A percentile compares a stretch with the other conserved stretches of the same genome.
These are phyloP conservation scores for Rafetus swinhoei DNA, from an alignment of 2,113 vertebrate species.

Conservation along the genomic window DNA sequence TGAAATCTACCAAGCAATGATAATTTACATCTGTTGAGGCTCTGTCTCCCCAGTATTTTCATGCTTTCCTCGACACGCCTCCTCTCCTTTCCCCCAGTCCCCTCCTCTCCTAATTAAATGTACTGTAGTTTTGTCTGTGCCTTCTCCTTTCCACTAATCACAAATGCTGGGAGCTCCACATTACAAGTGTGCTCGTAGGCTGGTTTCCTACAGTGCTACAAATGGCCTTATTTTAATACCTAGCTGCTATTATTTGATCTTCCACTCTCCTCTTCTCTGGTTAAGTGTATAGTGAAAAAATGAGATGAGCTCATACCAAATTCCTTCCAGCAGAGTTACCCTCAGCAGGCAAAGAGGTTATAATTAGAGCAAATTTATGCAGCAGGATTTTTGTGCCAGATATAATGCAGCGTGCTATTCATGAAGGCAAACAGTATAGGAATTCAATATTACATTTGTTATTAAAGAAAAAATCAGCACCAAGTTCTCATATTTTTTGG, in stretches of 20 bases:
- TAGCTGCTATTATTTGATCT: background rate
- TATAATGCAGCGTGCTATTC: fast-evolving
- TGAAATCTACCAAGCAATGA: background rate
- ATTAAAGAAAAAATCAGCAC: background rate
- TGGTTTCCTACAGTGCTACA: background rate
- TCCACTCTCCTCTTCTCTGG: background rate
- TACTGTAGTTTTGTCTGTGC: background rate
- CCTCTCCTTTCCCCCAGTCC: background rate
- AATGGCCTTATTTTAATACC: background rate
- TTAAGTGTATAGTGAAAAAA: background rate
- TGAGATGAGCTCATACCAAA: background rate
- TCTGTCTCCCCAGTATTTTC: background rate
- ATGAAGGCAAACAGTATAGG: background rate
- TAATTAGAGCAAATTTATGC: background rate
- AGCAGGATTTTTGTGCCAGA: background rate
- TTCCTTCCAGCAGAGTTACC: background rate
- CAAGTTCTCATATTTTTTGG: background rate
- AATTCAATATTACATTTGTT: background rate
- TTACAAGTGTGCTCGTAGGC: background rate
- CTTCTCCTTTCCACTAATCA: background rate
- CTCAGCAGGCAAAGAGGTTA: background rate
- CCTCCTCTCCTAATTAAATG: background rate
- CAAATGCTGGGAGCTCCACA: fast-evolving
- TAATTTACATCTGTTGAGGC: fast-evolving
- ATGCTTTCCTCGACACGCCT: fast-evolving